Evolutionary conservation across 2,113 vertebrate species (phyloP).

Genomic region (Phocoena phocoena): DNA sequence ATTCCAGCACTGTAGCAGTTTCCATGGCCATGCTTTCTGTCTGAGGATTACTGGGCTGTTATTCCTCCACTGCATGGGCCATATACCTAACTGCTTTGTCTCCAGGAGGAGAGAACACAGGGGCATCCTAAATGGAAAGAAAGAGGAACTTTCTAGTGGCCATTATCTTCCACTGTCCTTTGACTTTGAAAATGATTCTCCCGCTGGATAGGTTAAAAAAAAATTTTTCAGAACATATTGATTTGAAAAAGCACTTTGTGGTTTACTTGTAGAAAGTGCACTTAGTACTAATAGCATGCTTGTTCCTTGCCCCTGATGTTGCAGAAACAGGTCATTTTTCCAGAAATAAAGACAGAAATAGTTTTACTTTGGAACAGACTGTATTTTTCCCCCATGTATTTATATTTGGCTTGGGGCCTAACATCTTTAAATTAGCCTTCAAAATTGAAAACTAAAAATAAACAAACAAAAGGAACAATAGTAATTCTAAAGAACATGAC

Average conservation of each 20-base stretch:
- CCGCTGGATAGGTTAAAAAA: not conserved
- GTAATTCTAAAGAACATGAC: not conserved
- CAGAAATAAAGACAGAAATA: slow-evolving; percentile 34
- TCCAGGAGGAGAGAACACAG: not conserved
- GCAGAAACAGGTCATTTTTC: not conserved
- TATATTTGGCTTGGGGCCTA: not conserved
- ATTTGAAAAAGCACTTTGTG: slow-evolving; percentile 46
- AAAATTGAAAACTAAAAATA: slow-evolving; percentile 4
- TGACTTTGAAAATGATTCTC: slow-evolving; percentile 43
- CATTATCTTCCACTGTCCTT: not conserved
- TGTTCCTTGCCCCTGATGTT: slow-evolving; percentile 27
- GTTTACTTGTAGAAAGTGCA: slow-evolving; percentile 38
- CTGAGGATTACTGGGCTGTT: not conserved
- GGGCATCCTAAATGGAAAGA: not conserved
- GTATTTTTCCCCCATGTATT: not conserved
- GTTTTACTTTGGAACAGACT: slow-evolving; percentile 16
- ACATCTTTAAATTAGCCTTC: not conserved
- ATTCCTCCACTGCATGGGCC: no score
- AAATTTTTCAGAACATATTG: not conserved
- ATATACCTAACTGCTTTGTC: not conserved
- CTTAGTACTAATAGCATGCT: slow-evolving; percentile 54
- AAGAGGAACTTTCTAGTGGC: not conserved
- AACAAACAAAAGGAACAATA: not conserved
- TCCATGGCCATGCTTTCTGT: not conserved
- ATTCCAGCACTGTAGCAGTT: not conserved